Evolutionary conservation across 2,888 invertebrate genomes (phyloP), one percentile per base, ranked within the genome.

Genomic region (Prionchulus punctatus): DNA sequence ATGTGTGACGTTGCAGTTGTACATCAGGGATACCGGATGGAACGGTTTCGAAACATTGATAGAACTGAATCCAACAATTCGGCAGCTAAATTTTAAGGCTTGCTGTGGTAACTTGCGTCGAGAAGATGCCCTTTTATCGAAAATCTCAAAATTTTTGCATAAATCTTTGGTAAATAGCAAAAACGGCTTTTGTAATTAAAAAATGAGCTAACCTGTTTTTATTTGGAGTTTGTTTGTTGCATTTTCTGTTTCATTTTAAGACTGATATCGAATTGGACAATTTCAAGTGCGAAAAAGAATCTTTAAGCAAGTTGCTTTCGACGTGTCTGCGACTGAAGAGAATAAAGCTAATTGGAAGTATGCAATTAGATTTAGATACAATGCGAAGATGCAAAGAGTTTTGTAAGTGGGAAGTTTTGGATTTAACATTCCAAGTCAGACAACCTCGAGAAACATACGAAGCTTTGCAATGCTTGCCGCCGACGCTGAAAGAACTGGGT

Each of bases 371-470:
- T 27, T 7, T 50, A 15, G 50, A 50, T 7, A 27, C 50, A 12
- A 50, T 50, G 50, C 23, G 4, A 26, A 25, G 23, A n/a, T 25
- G 18, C 27, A 26, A 21, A 21, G 26, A 50, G 50, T 4, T 50
- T 12, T 50, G 50, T 26, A 3, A 27, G 4, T 55, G 55, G 50
- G 23, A 25, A 2, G n/a, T 26, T 3, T 55, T 27, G 3, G 28
- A 53, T 26, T 21, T 55, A n/a, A n/a, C 51, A 12, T 55, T 55
- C 23, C 27, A 47, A 30, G 55, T 55, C 2, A 55, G 50, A 4
- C 55, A 49, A 30, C 55, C 55, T 23, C 7, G 4, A 21, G 55
- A 55, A n/a, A 55, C 55, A n/a, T 55, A 55, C 31, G 26, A 55
- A 30, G 55, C 55, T 18, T 30, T 55, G 27, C 47, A 43, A 23